A percentile compares a stretch with the other conserved stretches of the same genome.
Evolutionary conservation across 2,888 invertebrate species (phyloP).

Genomic region (Drosophila buzzatii): DNA sequence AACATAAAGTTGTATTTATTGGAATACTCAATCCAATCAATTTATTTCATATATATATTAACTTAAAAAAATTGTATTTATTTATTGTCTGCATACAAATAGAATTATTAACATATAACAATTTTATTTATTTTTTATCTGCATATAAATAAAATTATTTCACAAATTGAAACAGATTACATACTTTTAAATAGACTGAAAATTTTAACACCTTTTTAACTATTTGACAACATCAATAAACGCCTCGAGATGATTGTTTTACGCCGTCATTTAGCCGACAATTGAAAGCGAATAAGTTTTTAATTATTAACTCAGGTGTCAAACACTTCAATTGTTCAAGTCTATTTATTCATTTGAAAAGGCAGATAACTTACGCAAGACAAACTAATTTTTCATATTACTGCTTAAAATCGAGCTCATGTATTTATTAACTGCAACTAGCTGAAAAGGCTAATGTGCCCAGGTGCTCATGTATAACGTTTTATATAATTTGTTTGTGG

Average conservation of each 20-base stretch:
- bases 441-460: not conserved
- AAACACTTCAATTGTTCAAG: not conserved
- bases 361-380: not conserved
- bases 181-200: not conserved
- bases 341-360: not conserved
- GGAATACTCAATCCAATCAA: too few species aligned
- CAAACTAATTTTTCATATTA: not conserved
- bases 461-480: conserved; percentile 1
- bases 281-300: not conserved
- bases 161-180: not conserved
- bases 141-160: not conserved
- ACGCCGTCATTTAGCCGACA: not conserved
- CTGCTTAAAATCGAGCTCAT: not conserved
- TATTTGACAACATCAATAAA: not conserved
- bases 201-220: not conserved
- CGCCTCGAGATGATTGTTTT: not conserved
- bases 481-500: conserved; percentile 5
- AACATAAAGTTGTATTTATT: too few species aligned
- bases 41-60: too few species aligned
- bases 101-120: not conserved
- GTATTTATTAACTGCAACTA: not conserved
- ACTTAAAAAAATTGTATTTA: not conserved
- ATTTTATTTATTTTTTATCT: not conserved
- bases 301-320: not conserved
- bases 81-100: not conserved